Conservation (phyloP, 2,888 invertebrate genomes). For the Stenoptilia bipunctidactyla region DNA sequence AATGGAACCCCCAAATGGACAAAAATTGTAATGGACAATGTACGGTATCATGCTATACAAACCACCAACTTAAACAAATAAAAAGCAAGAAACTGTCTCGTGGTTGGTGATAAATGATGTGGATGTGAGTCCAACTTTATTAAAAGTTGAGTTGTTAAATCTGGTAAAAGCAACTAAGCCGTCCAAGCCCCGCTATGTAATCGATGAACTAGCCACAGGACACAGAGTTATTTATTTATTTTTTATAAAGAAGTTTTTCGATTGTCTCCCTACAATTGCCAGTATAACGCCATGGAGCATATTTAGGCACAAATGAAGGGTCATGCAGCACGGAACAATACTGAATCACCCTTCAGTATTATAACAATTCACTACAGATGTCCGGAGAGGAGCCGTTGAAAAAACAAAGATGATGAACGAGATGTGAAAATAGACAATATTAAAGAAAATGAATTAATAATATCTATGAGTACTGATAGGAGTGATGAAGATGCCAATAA, state of each 20-base stretch:
- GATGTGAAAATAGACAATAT: constrained; percentile 3
- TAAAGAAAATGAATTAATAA: constrained; percentile 1
- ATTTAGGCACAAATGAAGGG: constrained; percentile 5
- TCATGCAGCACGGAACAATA: constrained; percentile 5
- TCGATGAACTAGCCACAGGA: constrained; percentile 11
- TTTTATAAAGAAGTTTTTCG: constrained; percentile 2
- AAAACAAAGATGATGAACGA: constrained; percentile 2
- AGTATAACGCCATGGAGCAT: constrained; percentile 6
- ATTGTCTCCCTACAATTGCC: constrained; percentile 6
- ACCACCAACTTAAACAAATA: constrained; percentile 9
- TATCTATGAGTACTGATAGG: constrained; percentile 1
- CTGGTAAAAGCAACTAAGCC: constrained; percentile 11
- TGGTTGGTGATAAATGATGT: constrained; percentile 8
- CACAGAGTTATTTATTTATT: no score
- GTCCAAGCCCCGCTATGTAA: constrained; percentile 10
- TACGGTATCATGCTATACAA: constrained; percentile 16
- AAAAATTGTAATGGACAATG: constrained; percentile 15
- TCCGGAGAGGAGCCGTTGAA: constrained; percentile 2
- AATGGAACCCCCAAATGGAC: no score
- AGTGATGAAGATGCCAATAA: not conserved
- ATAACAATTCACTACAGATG: constrained; percentile 5
- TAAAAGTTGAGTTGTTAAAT: constrained; percentile 9
- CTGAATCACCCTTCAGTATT: constrained; percentile 6
- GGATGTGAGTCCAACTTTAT: constrained; percentile 5
- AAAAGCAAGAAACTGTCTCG: constrained; percentile 8